A percentile compares a stretch with the other conserved stretches of the same genome.
These are phyloP conservation scores for Willisornis vidua DNA, from an alignment of 2,113 vertebrate genomes.

Conservation along the genomic window DNA sequence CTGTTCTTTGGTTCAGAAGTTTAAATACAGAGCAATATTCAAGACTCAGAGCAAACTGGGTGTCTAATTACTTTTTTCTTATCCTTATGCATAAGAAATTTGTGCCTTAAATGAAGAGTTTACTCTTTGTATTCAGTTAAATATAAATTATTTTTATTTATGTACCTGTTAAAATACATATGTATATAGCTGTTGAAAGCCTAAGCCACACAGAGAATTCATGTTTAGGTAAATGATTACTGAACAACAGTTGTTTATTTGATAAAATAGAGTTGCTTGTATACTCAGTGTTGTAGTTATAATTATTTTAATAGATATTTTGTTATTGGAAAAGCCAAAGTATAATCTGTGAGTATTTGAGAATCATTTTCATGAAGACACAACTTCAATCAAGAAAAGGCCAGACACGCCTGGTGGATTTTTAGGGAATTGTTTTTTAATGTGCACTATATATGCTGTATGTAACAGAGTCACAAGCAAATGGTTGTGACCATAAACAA, in stretches of 20 bases:
- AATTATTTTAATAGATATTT: not conserved
- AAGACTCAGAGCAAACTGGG: not conserved
- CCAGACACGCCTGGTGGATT: not conserved
- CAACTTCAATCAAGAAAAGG: not conserved
- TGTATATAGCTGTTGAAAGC: not conserved
- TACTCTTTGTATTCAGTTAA: not conserved
- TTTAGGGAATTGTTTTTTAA: not conserved
- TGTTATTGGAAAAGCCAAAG: not conserved
- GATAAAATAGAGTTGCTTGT: not conserved
- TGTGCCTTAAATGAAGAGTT: not conserved
- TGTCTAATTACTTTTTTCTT: not conserved
- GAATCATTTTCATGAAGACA: not conserved
- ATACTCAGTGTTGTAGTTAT: not conserved
- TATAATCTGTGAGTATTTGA: not conserved
- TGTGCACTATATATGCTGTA: rapidly evolving
- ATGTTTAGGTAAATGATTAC: not conserved
- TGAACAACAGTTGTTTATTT: not conserved
- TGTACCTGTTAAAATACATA: not conserved
- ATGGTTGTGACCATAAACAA: not conserved
- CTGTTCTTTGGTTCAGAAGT: not conserved
- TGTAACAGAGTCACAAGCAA: not conserved
- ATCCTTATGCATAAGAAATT: not conserved
- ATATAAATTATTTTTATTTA: not conserved
- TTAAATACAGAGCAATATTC: not conserved
- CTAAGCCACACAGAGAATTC: not conserved